A percentile compares a stretch with the other conserved stretches of the same genome.
Evolutionary conservation across 2,797 vertebrate genomes (phyloP).

Genomic region (Mergus octosetaceus): DNA sequence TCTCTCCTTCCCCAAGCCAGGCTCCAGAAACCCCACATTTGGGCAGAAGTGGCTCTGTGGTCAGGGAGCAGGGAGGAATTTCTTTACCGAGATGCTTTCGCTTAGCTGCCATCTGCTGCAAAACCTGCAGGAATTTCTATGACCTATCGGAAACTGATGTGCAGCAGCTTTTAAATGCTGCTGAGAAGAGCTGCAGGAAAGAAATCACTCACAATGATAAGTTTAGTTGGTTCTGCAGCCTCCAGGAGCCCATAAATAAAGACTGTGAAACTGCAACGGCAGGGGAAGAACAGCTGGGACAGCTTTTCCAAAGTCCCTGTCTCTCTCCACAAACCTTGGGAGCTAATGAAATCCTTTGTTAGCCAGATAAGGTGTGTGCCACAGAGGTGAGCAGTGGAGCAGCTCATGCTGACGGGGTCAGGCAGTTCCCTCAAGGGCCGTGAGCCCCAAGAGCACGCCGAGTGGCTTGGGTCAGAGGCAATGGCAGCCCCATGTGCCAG

Average conservation of each 20-base stretch:
- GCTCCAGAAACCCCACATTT: neutral
- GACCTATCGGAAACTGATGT: slow-evolving; percentile 15
- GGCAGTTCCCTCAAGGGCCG: neutral
- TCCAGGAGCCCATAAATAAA: slow-evolving; percentile 13
- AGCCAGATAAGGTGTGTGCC: neutral
- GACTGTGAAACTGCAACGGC: neutral
- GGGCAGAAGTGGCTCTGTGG: neutral
- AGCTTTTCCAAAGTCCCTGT: neutral
- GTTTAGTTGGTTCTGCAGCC: slow-evolving; percentile 4
- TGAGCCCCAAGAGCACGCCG: neutral
- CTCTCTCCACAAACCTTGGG: neutral
- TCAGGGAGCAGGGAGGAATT: slow-evolving; percentile 1
- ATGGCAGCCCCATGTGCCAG: neutral
- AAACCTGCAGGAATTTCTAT: slow-evolving; percentile 52
- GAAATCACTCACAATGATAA: slow-evolving; percentile 44
- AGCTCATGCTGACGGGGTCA: neutral
- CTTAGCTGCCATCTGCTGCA: slow-evolving; percentile 50
- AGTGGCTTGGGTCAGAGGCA: neutral
- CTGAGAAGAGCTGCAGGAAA: slow-evolving; percentile 50
- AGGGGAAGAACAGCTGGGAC: neutral
- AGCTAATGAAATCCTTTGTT: neutral
- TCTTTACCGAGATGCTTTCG: neutral
- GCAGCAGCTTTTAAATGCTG: neutral
- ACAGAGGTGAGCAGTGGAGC: neutral
- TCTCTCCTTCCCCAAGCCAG: neutral